Evolutionary conservation across 64 coral and sea anemone genomes (phyloP), one percentile per base, ranked within the genome.

Genomic region (Acropora tenuis): DNA sequence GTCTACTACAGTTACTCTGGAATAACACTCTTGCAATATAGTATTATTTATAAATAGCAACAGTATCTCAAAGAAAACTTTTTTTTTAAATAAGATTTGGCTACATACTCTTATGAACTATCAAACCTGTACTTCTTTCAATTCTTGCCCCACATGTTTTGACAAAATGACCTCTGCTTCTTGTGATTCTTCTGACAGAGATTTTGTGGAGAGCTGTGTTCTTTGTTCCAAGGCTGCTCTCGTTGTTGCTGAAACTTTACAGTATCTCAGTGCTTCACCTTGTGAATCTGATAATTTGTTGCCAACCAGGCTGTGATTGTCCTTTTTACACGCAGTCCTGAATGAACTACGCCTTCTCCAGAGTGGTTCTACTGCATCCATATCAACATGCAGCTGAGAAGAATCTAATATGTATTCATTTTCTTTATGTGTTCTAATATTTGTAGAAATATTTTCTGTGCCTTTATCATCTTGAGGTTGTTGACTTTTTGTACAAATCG

Each of bases 121-220:
- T 84, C 41, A 84, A 6, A 84, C 82, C 61, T 69, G 61, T 9
- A 8, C 82, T 71, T 84, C 82, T 48, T 71, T 84, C 4, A 40
- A 4, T 13, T 3, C 68, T 15, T 84, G 19, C 80, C 47, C 3
- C 4, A 18, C 16, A 66, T 18, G 12, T 5, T 84, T 63, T 18
- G 49, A 71, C 82, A 84, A 69, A 20, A 84, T 61, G 46, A 71
- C 58, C 2, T 69, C 63, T 16, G n/a, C 49, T 84, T 84, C 45
- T 48, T 84, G 63, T 8, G 61, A 48, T 10, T 84, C 16, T 84
- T 84, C 63, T n/a, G 82, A 71, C 12, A 41, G 44, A 0, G 65
- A 42, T 46, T 16, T 7, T 5, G 8, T n/a, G 8, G 1, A 46
- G 0, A 49, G 43, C 2, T n/a, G 8, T 44, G 65, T 69, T 19